A percentile compares a stretch with the other conserved stretches of the same genome.
These are phyloP conservation scores for Saccostrea echinata DNA, from an alignment of 1,140 invertebrate genomes.

Conservation along the genomic window DNA sequence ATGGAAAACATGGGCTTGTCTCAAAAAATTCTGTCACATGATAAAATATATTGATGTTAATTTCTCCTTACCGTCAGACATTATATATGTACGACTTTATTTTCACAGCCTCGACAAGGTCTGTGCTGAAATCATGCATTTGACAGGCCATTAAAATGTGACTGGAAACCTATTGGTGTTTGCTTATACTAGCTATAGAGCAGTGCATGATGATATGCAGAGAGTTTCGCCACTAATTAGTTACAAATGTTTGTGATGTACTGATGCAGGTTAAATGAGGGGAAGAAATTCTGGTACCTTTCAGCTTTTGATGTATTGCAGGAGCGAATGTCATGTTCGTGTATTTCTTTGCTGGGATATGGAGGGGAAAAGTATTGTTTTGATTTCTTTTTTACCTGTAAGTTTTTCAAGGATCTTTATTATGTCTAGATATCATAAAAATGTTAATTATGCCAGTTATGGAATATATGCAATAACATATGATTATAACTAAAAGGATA, in stretches of 20 bases:
- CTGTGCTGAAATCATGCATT: background rate
- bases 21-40: background rate
- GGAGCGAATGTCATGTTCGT: background rate
- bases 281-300: background rate
- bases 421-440: too few species aligned
- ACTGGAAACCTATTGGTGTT: background rate
- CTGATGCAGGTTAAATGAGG: background rate
- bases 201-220: conserved; percentile 15
- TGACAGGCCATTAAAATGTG: background rate
- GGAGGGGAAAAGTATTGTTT: background rate
- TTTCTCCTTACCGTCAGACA: background rate
- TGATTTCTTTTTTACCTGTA: too few species aligned
- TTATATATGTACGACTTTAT: background rate
- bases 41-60: background rate
- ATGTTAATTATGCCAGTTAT: too few species aligned
- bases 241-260: conserved; percentile 21
- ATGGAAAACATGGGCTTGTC: background rate
- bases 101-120: background rate
- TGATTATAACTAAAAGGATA: too few species aligned
- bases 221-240: background rate
- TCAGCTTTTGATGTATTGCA: background rate
- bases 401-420: too few species aligned
- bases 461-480: too few species aligned
- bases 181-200: background rate
- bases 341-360: background rate